Evolutionary conservation across 2,113 vertebrate genomes (phyloP), one percentile per base, ranked within the genome.

Genomic region (Daubentonia madagascariensis): DNA sequence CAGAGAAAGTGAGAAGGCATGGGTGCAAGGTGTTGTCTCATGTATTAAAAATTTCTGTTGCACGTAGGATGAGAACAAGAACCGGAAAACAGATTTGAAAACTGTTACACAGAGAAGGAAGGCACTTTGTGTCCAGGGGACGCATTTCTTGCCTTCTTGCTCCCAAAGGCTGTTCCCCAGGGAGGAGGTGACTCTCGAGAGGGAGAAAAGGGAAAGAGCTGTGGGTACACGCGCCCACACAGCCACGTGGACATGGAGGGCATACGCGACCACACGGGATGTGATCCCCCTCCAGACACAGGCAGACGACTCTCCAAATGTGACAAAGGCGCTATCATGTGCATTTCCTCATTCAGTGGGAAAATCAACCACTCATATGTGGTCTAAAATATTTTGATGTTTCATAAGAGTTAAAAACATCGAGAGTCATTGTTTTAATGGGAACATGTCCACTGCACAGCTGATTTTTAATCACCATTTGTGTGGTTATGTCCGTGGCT

Each of bases 291-390:
- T 28, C 16, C 45, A 20, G 45, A 43, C 12, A 5, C 2, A 30
- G 8, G 30, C 14, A 32, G 73, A 32, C 8, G 3, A 5, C 9
- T 54, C 40, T n/a, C 30, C 3, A 8, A 30, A 7, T 0, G 1
- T 18, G n/a, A 2, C 6, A 7, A 22, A 32, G 32, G 4, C 4
- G 0, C 5, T 0, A 0, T 3, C 3, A 0, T 1, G 2, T 0
- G 14, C 5, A 5, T 7, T 12, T 37, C 40, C 63, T 40, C 13
- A 0, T 5, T 1, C 5, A 1, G 8, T 10, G 17, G 14, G 28
- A 22, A 35, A 3, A 7, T 1, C 14, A 57, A 23, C 17, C 48
- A 3, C 43, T 23, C 6, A n/a, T 8, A 12, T 2, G 0, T 8
- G n/a, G 43, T 22, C 6, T 20, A 1, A 25, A 40, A 22, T 30